A percentile compares a stretch with the other conserved stretches of the same genome.
These are phyloP conservation scores for Elaphurus davidianus DNA, from an alignment of 2,113 vertebrate species.

Conservation along the genomic window DNA sequence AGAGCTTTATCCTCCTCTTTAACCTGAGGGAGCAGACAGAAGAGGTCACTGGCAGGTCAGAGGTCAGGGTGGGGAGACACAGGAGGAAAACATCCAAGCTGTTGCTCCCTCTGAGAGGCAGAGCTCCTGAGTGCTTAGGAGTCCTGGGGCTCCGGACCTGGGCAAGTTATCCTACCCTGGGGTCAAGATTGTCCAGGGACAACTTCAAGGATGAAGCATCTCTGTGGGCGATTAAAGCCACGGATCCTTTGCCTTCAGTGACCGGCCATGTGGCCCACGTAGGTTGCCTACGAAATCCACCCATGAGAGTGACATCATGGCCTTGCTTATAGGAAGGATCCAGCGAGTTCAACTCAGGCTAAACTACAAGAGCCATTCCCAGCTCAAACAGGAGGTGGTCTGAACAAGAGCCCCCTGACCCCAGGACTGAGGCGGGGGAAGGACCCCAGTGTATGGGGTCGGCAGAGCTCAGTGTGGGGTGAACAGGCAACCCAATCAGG, in stretches of 20 bases:
- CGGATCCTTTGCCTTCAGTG: neutral
- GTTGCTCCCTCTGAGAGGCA: neutral
- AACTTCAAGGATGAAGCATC: neutral
- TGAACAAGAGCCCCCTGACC: neutral
- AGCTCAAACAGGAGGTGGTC: neutral
- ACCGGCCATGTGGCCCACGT: neutral
- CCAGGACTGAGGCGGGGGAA: neutral
- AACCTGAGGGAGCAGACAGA: conserved; percentile 80
- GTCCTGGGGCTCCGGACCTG: neutral
- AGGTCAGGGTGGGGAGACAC: neutral
- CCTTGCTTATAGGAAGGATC: neutral
- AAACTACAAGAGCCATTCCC: neutral
- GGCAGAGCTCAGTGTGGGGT: neutral
- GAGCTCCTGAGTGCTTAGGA: neutral
- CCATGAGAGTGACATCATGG: neutral
- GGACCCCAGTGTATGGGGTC: neutral
- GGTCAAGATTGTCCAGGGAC: neutral
- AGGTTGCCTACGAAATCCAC: neutral
- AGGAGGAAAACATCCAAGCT: neutral
- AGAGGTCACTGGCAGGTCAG: conserved; percentile 57
- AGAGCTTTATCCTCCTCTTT: conserved; percentile 83
- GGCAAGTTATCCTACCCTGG: neutral
- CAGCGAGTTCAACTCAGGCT: neutral
- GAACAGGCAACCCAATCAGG: neutral
- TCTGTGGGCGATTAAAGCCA: neutral